A percentile compares a stretch with the other conserved stretches of the same genome.
Evolutionary conservation across 2,888 invertebrate genomes (phyloP).

Genomic region (Tetrapedia diversipes): DNA sequence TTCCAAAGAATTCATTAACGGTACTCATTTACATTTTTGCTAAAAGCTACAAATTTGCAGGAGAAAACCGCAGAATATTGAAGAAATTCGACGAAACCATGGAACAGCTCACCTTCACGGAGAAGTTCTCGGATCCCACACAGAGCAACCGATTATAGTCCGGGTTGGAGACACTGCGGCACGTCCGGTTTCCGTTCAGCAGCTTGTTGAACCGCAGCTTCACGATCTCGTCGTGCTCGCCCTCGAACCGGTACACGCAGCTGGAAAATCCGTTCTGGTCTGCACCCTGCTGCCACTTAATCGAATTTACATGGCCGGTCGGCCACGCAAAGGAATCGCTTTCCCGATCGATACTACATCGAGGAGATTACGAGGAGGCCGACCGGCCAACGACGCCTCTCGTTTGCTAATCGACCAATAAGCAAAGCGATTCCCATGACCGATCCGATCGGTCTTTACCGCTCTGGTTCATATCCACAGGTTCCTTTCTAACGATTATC

Average conservation of each 20-base stretch:
- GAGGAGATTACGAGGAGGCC: conserved; percentile 43
- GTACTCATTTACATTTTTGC: no score
- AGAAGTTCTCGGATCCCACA: conserved; percentile 78
- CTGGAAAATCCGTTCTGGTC: conserved; percentile 82
- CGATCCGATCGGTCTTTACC: conserved; percentile 6
- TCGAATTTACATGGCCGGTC: conserved; percentile 65
- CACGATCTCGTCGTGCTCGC: conserved; percentile 91
- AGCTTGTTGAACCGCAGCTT: conserved; percentile 90
- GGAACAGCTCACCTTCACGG: conserved; percentile 75
- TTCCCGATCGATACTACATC: conserved; percentile 54
- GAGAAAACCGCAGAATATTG: neutral
- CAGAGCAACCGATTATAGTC: conserved; percentile 80
- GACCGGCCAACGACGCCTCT: conserved; percentile 6
- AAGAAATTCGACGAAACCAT: neutral
- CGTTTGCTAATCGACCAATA: conserved; percentile 49
- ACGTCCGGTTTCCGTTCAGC: conserved; percentile 83
- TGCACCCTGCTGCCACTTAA: conserved; percentile 67
- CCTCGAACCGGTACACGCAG: conserved; percentile 94
- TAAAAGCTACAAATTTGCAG: neutral
- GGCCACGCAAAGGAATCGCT: conserved; percentile 59
- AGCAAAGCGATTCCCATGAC: conserved; percentile 34
- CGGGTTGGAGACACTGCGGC: conserved; percentile 79
- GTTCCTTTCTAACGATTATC: conserved; percentile 27
- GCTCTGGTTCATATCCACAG: no score
- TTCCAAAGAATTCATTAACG: no score